These are phyloP conservation scores for Fringilla coelebs DNA, from an alignment of 2,797 vertebrate species.

Conservation along the genomic window DNA sequence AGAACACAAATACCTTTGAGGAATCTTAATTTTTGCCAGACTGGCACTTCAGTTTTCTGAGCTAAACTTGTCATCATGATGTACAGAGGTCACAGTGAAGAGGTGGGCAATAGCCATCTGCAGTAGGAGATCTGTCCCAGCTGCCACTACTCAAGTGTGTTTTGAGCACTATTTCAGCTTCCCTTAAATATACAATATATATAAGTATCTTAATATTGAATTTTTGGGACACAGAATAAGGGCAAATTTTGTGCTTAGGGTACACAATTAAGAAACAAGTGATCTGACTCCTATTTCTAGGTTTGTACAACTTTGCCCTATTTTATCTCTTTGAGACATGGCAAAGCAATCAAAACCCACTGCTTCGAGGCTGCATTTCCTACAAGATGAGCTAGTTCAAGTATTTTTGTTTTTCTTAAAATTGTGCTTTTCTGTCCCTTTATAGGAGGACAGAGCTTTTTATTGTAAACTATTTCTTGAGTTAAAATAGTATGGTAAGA, in stretches of 20 bases:
- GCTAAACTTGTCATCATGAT: not conserved
- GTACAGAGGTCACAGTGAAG: not conserved
- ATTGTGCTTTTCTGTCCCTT: not conserved
- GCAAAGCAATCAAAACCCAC: not conserved
- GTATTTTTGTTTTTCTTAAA: not conserved
- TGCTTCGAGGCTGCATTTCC: not conserved
- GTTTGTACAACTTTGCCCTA: not conserved
- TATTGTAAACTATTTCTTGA: not conserved
- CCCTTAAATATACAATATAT: not conserved
- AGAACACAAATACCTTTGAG: not conserved
- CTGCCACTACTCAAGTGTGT: not conserved
- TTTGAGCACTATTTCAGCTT: not conserved
- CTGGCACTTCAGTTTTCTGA: not conserved
- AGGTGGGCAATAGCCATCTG: not conserved
- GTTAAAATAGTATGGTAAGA: conserved; percentile 2
- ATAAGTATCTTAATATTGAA: not conserved
- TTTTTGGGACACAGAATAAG: not conserved
- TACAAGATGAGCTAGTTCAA: not conserved
- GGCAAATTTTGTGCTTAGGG: not conserved
- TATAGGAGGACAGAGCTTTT: not conserved
- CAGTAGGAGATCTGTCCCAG: not conserved
- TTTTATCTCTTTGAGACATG: not conserved
- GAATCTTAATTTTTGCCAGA: not conserved
- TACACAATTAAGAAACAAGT: not conserved
- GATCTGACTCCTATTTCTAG: not conserved